Conservation (phyloP, 2,888 invertebrate species). For the Didymodactylos carnosus region DNA sequence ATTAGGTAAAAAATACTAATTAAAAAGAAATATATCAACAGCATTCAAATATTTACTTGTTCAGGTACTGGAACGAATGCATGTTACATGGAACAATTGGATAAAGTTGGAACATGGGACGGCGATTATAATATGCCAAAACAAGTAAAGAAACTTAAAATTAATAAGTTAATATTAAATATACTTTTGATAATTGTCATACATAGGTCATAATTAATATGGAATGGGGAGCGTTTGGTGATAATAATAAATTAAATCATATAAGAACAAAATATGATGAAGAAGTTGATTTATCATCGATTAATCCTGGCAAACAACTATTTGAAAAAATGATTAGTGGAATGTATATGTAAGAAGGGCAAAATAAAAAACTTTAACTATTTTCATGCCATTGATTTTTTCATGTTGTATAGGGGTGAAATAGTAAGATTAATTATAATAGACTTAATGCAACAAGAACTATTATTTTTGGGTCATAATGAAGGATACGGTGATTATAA, state of each 20-base stretch:
- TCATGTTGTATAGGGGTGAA: slow-evolving; percentile 15
- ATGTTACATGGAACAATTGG: slow-evolving; percentile 71
- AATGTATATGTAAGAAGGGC: neutral
- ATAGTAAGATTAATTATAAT: slow-evolving; percentile 11
- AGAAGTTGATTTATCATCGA: slow-evolving; percentile 59
- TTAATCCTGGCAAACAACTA: slow-evolving; percentile 55
- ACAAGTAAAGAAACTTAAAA: too few relatives aligned
- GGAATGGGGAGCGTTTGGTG: slow-evolving; percentile 94
- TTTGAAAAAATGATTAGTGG: slow-evolving; percentile 15
- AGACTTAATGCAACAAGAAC: slow-evolving; percentile 10
- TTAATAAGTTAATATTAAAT: too few relatives aligned
- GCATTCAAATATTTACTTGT: too few relatives aligned
- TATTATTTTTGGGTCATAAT: slow-evolving; percentile 14
- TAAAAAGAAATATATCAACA: too few relatives aligned
- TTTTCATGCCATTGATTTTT: too few relatives aligned
- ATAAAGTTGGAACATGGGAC: slow-evolving; percentile 57
- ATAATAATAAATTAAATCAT: slow-evolving; percentile 65
- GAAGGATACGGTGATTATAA: slow-evolving; percentile 8
- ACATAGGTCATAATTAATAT: slow-evolving; percentile 77
- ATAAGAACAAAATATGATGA: slow-evolving; percentile 53
- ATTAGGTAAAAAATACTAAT: too few relatives aligned
- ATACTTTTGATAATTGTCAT: too few relatives aligned
- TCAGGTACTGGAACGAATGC: slow-evolving; percentile 88
- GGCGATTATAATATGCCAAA: slow-evolving; percentile 39
- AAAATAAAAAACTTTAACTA: too few relatives aligned